A percentile compares a stretch with the other conserved stretches of the same genome.
Conservation (phyloP, 2,888 invertebrate species). For the Scaptomyza cyrtandrae region DNA sequence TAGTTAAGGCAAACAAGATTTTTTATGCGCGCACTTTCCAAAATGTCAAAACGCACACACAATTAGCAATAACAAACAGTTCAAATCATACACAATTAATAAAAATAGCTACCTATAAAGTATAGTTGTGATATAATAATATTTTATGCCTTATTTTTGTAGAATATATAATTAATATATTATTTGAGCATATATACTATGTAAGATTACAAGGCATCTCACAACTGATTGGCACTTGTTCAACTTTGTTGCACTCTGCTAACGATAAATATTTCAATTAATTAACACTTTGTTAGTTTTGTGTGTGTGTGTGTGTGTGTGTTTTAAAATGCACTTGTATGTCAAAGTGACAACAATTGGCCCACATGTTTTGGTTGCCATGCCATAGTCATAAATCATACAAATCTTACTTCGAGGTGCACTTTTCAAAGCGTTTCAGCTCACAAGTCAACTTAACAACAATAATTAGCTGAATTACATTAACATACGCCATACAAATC, state of each 20-base stretch:
- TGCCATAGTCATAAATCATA: slow-evolving; percentile 6
- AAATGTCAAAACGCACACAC: slow-evolving; percentile 69
- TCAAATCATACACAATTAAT: slow-evolving; percentile 4
- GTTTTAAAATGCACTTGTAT: slow-evolving; percentile 12
- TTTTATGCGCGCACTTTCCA: slow-evolving; percentile 67
- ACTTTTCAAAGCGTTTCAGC: background rate
- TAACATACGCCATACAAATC: background rate
- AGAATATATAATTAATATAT: background rate
- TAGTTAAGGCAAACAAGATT: slow-evolving; percentile 74
- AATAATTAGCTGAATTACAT: background rate
- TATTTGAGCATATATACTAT: no score
- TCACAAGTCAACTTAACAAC: background rate
- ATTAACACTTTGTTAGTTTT: slow-evolving; percentile 20
- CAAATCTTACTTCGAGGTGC: background rate
- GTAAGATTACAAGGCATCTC: slow-evolving; percentile 2
- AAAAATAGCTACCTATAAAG: background rate
- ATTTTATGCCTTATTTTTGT: slow-evolving; percentile 11
- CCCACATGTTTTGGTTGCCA: slow-evolving; percentile 1
- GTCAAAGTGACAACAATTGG: slow-evolving; percentile 9
- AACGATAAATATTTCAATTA: slow-evolving; percentile 36
- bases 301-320: no score
- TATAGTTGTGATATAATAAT: slow-evolving; percentile 17
- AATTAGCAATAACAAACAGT: slow-evolving; percentile 37
- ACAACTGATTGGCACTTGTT: slow-evolving; percentile 15
- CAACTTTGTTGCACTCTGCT: slow-evolving; percentile 21